Base-by-base conservation (phyloP, 2,797 vertebrate species). In the Menidia menidia region DNA sequence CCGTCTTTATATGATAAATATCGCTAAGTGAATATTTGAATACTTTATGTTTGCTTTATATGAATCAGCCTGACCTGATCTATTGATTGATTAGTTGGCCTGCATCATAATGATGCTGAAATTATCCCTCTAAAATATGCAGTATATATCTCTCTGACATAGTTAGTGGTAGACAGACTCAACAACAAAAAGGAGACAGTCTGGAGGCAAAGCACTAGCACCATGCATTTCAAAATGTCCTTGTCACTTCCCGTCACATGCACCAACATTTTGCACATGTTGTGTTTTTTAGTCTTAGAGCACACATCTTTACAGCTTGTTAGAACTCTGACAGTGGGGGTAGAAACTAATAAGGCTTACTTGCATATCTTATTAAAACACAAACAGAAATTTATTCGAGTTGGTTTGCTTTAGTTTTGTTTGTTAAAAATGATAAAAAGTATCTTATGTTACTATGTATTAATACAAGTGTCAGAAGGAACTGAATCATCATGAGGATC, bases 211-310 rank as follows among this genome's bases (percentile, higher is more conserved):
- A 69, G 39, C 41, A 14, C 19, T 31, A 43, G 64, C 56, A 55
- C 44, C 77, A 77, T 65, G 58, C 60, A 86, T 85, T 82, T 80
- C 52, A 70, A 80, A 62, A 62, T 64, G 3, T 56, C 31, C 80
- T 86, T 83, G 86, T 87, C 82, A 50, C 61, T 60, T 33, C 9
- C 43, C 53, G 77, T 75, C 86, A 84, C 65, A 68, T 57, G 50
- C 54, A 73, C 60, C 68, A 68, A 76, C 60, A 64, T 4, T 15
- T 60, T 11, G 44, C 32, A 16, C 5, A 13, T 31, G 73, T 72
- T 65, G 55, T 77, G 60, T 18, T 86, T 57, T 71, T 2, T 25
- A 62, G 55, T 35, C 48, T 57, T 53, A 42, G 2, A 19, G 50
- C 47, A 64, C 31, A 71, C 35, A 33, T 44, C 47, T 54, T 45